phyloP scores from a whole-genome alignment of 1,140 invertebrate species.

The Calephelis nemesis region DNA sequence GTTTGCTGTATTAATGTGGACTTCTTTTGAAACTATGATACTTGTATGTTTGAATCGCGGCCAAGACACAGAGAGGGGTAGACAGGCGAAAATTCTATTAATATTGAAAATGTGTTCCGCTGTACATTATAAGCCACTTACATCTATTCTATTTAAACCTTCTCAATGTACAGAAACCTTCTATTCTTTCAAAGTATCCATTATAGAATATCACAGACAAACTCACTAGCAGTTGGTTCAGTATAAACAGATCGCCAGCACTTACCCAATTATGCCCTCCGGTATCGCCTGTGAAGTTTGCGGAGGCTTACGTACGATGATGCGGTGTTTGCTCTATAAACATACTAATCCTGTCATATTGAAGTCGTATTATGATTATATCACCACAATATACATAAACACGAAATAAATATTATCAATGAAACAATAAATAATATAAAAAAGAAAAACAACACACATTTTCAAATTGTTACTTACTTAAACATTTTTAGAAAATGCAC shows the following conservation, averaged over 20 bases:
- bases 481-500: no score
- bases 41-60: no score
- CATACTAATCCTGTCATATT: constrained; percentile 24
- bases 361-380: constrained; percentile 13
- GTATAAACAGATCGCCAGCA: constrained; percentile 33
- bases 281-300: constrained; percentile 29
- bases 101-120: no score
- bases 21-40: no score
- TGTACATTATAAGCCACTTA: no score
- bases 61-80: no score
- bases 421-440: no score
- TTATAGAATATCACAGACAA: constrained; percentile 7
- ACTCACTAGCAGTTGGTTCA: constrained; percentile 23
- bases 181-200: neutral
- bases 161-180: neutral
- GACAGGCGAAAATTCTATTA: no score
- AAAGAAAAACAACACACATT: no score
- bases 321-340: constrained; percentile 20
- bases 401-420: neutral
- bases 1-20: no score
- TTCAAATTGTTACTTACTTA: no score
- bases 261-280: constrained; percentile 36
- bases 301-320: constrained; percentile 22
- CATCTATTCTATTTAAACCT: no score
- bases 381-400: neutral